Base-by-base conservation (phyloP, 2,113 vertebrate genomes). In the Cephalopterus ornatus region DNA sequence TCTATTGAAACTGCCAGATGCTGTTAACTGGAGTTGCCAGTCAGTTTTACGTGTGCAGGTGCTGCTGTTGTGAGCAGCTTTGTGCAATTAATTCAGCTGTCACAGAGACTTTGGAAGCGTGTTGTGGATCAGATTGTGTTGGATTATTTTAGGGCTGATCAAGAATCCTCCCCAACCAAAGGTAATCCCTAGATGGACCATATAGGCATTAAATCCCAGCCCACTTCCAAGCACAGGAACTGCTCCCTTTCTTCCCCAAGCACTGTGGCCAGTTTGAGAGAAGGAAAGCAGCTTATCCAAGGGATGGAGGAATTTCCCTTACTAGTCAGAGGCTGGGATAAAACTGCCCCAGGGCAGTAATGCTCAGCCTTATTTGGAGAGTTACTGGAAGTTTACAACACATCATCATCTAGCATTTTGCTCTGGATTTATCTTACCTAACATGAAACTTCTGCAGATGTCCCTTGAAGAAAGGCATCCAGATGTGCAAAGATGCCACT, bases 1-100 rank as follows among this genome's bases (percentile, higher is more conserved):
- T 93, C 58, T 88, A 70, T 85, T 95, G 93, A 78, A 89, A 13
- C 77, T 95, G 94, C 94, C 96, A 96, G 93, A 52, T 82, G 95
- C 90, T 90, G 90, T 94, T 94, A 95, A 89, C 81, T 2, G 66
- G 66, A 93, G 65, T 79, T 95, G 89, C 91, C 87, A 42, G 37
- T 78, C 63, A 35, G 80, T 79, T 94, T 95, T 82, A 75, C 61
- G 14, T 35, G 52, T 68, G 80, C 95, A 95, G 95, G 87, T 95
- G 94, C 77, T 94, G 89, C 84, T 85, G 91, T 23, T 91, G 52
- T 82, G 86, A 96, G 74, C 8, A 5, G 81, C 73, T 92, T 95
- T 76, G 53, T 79, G 53, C 87, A 94, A 93, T 93, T 96, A 90
- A 95, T 92, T 95, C 85, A 80, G 83, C 91, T 90, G 85, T 88